Evolutionary conservation across 2,113 vertebrate species (phyloP).

Genomic region (Spheniscus mendiculus): DNA sequence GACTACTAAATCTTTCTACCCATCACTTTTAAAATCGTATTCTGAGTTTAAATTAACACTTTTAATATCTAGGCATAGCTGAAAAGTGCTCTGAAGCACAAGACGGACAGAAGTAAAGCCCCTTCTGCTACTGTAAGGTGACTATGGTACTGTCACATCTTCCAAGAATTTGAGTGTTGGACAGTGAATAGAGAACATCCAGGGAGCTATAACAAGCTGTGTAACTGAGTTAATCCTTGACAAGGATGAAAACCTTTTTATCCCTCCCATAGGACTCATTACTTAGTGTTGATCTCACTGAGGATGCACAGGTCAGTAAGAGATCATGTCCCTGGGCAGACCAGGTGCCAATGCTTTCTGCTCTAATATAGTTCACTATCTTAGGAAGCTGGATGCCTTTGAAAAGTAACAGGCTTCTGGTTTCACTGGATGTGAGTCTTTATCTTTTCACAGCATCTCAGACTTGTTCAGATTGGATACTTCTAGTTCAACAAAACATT

Average conservation of each 20-base stretch:
- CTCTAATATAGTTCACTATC: accelerated
- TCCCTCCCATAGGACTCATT: background rate
- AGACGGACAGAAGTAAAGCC: background rate
- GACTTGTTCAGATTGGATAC: background rate
- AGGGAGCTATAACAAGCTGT: background rate
- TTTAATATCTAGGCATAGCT: background rate
- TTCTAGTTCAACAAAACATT: background rate
- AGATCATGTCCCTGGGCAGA: background rate
- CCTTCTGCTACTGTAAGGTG: background rate
- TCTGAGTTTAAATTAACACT: background rate
- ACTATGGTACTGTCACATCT: background rate
- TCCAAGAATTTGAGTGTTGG: background rate
- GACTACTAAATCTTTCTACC: background rate
- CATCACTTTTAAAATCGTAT: background rate
- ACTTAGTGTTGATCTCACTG: background rate
- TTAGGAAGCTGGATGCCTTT: background rate
- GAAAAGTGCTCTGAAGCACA: background rate
- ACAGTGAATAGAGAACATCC: background rate
- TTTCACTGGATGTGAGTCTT: background rate
- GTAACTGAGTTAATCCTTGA: background rate
- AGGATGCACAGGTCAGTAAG: background rate
- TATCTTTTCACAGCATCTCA: background rate
- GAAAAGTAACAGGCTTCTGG: background rate
- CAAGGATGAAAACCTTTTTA: background rate
- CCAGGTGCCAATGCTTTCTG: background rate